Evolutionary conservation across 2,797 vertebrate genomes (phyloP).

Genomic region (Phyllotis vaccarum): DNA sequence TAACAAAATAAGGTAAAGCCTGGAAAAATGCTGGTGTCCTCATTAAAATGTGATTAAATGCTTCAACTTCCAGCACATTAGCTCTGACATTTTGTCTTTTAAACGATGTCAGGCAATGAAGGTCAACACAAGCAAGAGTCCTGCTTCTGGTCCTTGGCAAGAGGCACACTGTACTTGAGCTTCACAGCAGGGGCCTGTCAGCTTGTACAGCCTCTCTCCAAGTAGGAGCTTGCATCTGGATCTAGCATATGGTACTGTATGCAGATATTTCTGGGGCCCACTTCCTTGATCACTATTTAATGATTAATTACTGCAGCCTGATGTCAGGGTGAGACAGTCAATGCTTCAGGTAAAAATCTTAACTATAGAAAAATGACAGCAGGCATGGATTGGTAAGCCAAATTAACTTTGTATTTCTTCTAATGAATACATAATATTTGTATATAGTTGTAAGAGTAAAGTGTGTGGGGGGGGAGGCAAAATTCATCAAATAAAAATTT

Average conservation of each 20-base stretch:
- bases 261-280: conserved; percentile 87
- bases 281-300: conserved; percentile 87
- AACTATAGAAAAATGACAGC: conserved; percentile 88
- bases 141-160: conserved; percentile 85
- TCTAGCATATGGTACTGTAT: conserved; percentile 88
- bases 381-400: conserved; percentile 83
- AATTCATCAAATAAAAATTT: conserved; percentile 73
- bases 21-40: conserved; percentile 74
- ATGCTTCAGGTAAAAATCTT: conserved; percentile 87
- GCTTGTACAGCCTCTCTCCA: conserved; percentile 82
- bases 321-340: conserved; percentile 88
- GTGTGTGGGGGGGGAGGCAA: conserved; percentile 77
- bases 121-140: conserved; percentile 86
- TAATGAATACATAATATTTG: conserved; percentile 84
- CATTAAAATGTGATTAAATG: conserved; percentile 87
- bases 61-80: conserved; percentile 88
- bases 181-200: conserved; percentile 87
- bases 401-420: conserved; percentile 82
- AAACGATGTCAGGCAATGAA: conserved; percentile 89
- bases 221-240: conserved; percentile 88
- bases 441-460: conserved; percentile 81
- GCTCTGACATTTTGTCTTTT: conserved; percentile 88
- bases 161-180: conserved; percentile 83
- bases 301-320: conserved; percentile 91
- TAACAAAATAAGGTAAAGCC: conserved; percentile 43